Evolutionary conservation across 2,888 invertebrate genomes (phyloP).

Genomic region (Thecocarcelia acutangulata): DNA sequence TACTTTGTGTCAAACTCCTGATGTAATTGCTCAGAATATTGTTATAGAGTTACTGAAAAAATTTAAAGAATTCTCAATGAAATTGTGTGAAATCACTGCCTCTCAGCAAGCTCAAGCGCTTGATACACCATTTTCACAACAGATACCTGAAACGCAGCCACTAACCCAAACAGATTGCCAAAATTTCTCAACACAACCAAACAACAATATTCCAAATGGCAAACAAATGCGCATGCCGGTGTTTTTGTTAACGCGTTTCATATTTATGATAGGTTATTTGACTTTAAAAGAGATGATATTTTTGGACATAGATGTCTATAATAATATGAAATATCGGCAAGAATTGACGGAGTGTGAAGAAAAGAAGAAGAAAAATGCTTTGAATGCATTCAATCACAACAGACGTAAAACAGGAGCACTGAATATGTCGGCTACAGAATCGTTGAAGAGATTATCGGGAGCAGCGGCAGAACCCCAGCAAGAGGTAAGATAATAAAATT

Average conservation of each 20-base stretch:
- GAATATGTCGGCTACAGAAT: constrained; percentile 80
- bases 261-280: constrained; percentile 88
- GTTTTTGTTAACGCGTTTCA: constrained; percentile 82
- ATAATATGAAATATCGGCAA: constrained; percentile 88
- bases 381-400: constrained; percentile 71
- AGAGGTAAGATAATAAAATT: constrained; percentile 73
- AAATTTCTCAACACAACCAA: neutral
- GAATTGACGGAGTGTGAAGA: constrained; percentile 79
- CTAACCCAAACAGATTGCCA: constrained; percentile 26
- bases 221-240: constrained; percentile 74
- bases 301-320: constrained; percentile 91
- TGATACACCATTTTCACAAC: constrained; percentile 76
- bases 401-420: constrained; percentile 74
- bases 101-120: constrained; percentile 71
- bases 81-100: constrained; percentile 70
- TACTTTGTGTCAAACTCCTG: constrained; percentile 84
- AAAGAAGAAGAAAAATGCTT: constrained; percentile 78
- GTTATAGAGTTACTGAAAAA: constrained; percentile 82
- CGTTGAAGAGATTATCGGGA: constrained; percentile 78
- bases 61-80: constrained; percentile 81
- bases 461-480: constrained; percentile 80
- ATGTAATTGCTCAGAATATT: constrained; percentile 82
- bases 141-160: constrained; percentile 70
- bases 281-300: constrained; percentile 90
- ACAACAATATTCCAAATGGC: neutral